Percentiles rank a stretch among this genome's conserved stretches.
These are phyloP conservation scores for Zalophus californianus DNA, from an alignment of 2,797 vertebrate genomes.

Conservation along the genomic window DNA sequence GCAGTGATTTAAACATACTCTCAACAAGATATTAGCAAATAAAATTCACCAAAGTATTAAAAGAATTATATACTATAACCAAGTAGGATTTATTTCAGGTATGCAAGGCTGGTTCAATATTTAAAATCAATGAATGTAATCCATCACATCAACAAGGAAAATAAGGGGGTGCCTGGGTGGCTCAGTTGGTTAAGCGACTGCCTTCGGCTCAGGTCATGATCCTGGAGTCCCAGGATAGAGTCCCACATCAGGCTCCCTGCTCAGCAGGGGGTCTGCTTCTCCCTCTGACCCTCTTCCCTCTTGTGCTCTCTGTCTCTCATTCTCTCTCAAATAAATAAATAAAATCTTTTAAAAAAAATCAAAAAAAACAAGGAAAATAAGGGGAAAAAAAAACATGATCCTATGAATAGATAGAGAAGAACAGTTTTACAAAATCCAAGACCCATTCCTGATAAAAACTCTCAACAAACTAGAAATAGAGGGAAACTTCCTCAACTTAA, in stretches of 20 bases:
- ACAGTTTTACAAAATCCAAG: background rate
- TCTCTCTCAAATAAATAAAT: no score
- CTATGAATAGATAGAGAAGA: background rate
- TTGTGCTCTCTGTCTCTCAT: no score
- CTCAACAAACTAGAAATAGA: background rate
- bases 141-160: background rate
- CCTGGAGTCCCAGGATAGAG: no score
- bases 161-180: background rate
- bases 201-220: no score
- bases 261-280: no score
- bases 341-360: no score
- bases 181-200: no score
- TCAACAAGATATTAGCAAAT: background rate
- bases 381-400: background rate
- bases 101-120: background rate
- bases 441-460: background rate
- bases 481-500: background rate
- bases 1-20: background rate
- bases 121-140: background rate
- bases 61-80: background rate
- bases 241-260: no score
- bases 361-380: background rate
- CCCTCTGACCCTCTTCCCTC: no score
- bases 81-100: background rate
- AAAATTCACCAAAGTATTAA: background rate